Conservation (phyloP, 2,797 vertebrate species). For the Fundulus diaphanus region DNA sequence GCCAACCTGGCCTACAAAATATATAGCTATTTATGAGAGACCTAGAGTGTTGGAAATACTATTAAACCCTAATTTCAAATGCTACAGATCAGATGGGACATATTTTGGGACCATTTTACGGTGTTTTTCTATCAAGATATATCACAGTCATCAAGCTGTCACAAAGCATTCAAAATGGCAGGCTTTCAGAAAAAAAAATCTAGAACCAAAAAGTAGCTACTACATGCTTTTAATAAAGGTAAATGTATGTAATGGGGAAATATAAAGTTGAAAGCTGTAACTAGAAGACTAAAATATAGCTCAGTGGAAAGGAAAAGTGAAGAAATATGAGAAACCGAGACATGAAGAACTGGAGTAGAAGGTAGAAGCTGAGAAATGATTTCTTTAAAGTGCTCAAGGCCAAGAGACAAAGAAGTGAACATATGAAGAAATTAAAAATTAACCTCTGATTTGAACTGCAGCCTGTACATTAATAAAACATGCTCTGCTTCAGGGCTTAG, state of each 20-base stretch:
- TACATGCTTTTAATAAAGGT: neutral
- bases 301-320: slow-evolving; percentile 14
- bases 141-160: neutral
- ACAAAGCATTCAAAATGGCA: neutral
- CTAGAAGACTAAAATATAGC: slow-evolving; percentile 27
- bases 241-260: slow-evolving; percentile 67
- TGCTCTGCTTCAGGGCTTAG: slow-evolving; percentile 79
- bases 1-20: neutral
- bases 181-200: neutral
- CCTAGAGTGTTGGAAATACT: neutral
- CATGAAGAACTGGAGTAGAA: slow-evolving; percentile 25
- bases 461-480: slow-evolving; percentile 87
- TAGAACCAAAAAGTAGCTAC: neutral
- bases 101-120: neutral
- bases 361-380: slow-evolving; percentile 45
- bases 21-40: neutral
- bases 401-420: slow-evolving; percentile 80
- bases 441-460: slow-evolving; percentile 80
- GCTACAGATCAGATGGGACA: neutral
- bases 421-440: slow-evolving; percentile 89
- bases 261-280: slow-evolving; percentile 63
- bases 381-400: slow-evolving; percentile 79
- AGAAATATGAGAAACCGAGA: slow-evolving; percentile 16
- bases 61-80: neutral
- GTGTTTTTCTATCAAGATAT: neutral